phyloP scores from a whole-genome alignment of 2,797 vertebrate genomes.

The Danionella dracula region DNA sequence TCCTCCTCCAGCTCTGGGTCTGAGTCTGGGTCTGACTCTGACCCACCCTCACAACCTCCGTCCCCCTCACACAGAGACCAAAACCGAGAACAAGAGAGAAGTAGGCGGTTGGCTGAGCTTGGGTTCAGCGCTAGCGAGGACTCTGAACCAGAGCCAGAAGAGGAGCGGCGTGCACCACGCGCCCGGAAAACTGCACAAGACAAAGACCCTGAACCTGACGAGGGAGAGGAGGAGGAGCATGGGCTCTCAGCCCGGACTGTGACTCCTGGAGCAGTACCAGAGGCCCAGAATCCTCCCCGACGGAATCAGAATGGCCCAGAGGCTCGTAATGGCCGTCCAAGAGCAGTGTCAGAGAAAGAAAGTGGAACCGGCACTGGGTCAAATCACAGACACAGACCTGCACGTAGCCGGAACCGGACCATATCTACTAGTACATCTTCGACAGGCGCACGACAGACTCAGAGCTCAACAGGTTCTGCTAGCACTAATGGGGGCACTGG shows the following conservation, averaged over 20 bases:
- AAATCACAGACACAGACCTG: constrained; percentile 62
- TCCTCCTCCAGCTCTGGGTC: constrained; percentile 82
- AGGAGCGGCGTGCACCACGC: not conserved
- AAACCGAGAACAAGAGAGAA: constrained; percentile 57
- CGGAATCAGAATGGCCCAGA: constrained; percentile 66
- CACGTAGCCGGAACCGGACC: constrained; percentile 41
- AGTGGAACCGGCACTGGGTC: constrained; percentile 62
- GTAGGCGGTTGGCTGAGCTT: constrained; percentile 65
- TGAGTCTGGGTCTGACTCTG: constrained; percentile 71
- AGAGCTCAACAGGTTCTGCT: constrained; percentile 32
- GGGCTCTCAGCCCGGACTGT: constrained; percentile 44
- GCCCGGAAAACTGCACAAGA: too few species aligned
- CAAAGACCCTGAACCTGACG: constrained; percentile 33
- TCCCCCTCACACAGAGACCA: constrained; percentile 51
- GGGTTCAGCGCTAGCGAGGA: constrained; percentile 80
- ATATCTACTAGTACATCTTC: too few species aligned
- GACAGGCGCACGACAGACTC: constrained; percentile 57
- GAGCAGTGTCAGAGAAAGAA: constrained; percentile 59
- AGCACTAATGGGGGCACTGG: constrained; percentile 51
- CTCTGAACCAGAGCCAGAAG: constrained; percentile 59
- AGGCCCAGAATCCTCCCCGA: constrained; percentile 58
- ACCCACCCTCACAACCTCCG: constrained; percentile 53
- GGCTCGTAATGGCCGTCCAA: constrained; percentile 68
- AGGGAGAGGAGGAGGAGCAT: constrained; percentile 58
- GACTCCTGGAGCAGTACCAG: constrained; percentile 60